Percentiles rank a stretch among this genome's conserved stretches.
Conservation (phyloP, 2,797 vertebrate species). For the Acipenser oxyrinchus region DNA sequence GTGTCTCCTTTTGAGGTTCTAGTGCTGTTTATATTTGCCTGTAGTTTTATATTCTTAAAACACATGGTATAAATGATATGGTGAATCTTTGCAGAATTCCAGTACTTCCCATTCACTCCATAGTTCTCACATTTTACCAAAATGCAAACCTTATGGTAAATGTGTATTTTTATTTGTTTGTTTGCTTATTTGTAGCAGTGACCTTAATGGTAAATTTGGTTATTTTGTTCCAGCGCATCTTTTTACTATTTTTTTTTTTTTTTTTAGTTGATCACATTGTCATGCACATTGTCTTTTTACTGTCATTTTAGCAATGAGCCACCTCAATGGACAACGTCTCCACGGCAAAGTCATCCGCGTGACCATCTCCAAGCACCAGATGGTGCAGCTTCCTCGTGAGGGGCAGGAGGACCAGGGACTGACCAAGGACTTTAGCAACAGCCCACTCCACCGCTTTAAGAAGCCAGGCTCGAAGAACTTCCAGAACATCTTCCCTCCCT, state of each 20-base stretch:
- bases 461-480: slow-evolving; percentile 81
- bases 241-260: slow-evolving; percentile 7
- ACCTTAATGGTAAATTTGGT: too few species aligned
- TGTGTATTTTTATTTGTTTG: too few species aligned
- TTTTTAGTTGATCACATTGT: background rate
- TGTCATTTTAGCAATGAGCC: slow-evolving; percentile 62
- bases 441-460: slow-evolving; percentile 84
- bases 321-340: slow-evolving; percentile 80
- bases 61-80: too few species aligned
- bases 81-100: too few species aligned
- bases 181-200: too few species aligned
- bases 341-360: slow-evolving; percentile 73
- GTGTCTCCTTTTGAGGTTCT: too few species aligned
- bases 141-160: too few species aligned
- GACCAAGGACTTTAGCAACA: slow-evolving; percentile 79
- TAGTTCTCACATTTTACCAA: too few species aligned
- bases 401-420: slow-evolving; percentile 71
- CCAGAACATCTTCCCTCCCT: slow-evolving; percentile 83
- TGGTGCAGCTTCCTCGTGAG: slow-evolving; percentile 73
- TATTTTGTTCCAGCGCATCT: too few species aligned
- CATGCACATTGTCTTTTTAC: background rate
- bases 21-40: too few species aligned
- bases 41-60: too few species aligned
- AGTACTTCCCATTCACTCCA: too few species aligned
- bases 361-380: slow-evolving; percentile 74